Evolutionary conservation across 2,888 invertebrate species (phyloP).

Genomic region (Sinodicranocentrus sp.): DNA sequence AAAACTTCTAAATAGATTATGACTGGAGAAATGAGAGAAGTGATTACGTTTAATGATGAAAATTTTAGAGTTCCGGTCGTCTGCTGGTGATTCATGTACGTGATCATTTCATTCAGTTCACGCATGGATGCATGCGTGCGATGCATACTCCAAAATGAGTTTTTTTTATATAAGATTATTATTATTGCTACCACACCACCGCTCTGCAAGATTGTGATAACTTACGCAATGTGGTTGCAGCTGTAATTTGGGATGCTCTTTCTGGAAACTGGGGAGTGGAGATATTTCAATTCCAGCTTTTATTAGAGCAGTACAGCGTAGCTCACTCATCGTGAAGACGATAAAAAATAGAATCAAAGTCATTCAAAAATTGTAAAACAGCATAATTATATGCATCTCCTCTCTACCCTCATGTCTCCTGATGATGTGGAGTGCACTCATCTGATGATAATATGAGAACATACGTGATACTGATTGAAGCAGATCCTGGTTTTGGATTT

Average conservation of each 20-base stretch:
- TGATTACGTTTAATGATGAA: conserved; percentile 43
- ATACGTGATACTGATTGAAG: not conserved
- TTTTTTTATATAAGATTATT: conserved; percentile 14
- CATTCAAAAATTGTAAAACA: conserved; percentile 1
- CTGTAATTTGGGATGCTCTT: conserved; percentile 17
- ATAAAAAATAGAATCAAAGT: not conserved
- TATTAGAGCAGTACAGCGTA: too few species aligned
- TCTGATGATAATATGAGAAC: too few species aligned
- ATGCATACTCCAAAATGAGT: not conserved
- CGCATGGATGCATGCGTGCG: not conserved
- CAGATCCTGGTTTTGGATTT: conserved; percentile 21
- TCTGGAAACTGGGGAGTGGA: conserved; percentile 5
- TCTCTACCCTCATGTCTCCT: not conserved
- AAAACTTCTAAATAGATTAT: too few species aligned
- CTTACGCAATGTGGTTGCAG: conserved; percentile 47
- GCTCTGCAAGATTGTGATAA: conserved; percentile 21
- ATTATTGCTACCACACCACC: conserved; percentile 4
- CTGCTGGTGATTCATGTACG: conserved; percentile 7
- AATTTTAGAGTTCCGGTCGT: conserved; percentile 54
- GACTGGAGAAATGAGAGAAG: not conserved
- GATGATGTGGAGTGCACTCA: too few species aligned
- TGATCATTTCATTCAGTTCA: conserved; percentile 26
- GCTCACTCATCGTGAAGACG: too few species aligned
- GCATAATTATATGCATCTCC: conserved; percentile 11
- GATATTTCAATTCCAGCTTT: not conserved